phyloP scores from a whole-genome alignment of 1,140 invertebrate species.

The Penaeus chinensis region DNA sequence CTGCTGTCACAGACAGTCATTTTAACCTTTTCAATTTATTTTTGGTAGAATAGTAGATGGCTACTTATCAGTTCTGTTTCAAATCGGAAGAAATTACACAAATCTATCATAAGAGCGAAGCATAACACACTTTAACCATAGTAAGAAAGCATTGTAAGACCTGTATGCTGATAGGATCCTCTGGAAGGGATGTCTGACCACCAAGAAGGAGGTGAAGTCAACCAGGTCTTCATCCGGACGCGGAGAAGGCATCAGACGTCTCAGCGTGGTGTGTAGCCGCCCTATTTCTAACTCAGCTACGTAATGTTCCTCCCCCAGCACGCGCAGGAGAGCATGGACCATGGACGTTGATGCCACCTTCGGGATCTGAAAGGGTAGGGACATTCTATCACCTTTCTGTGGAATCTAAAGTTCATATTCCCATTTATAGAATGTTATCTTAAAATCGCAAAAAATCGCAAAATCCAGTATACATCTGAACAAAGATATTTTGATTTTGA shows the following conservation, averaged over 20 bases:
- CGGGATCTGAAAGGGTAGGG: slow-evolving; percentile 30
- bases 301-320: not conserved
- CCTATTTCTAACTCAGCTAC: not conserved
- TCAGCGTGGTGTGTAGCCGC: slow-evolving; percentile 29
- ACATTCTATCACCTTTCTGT: not conserved
- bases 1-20: too few relatives aligned
- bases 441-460: too few relatives aligned
- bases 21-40: too few relatives aligned
- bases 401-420: not conserved
- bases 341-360: slow-evolving; percentile 51
- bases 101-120: too few relatives aligned
- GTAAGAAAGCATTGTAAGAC: not conserved
- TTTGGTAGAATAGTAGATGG: too few relatives aligned
- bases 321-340: slow-evolving; percentile 37
- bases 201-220: slow-evolving; percentile 65
- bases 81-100: too few relatives aligned
- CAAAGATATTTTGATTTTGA: too few relatives aligned
- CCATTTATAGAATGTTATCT: not conserved
- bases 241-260: slow-evolving; percentile 43
- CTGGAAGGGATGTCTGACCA: slow-evolving; percentile 76
- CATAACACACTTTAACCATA: too few relatives aligned
- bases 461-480: too few relatives aligned
- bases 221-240: slow-evolving; percentile 1
- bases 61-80: too few relatives aligned
- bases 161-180: slow-evolving; percentile 74